Evolutionary conservation across 2,888 invertebrate species (phyloP).

Genomic region (Operophtera brumata): DNA sequence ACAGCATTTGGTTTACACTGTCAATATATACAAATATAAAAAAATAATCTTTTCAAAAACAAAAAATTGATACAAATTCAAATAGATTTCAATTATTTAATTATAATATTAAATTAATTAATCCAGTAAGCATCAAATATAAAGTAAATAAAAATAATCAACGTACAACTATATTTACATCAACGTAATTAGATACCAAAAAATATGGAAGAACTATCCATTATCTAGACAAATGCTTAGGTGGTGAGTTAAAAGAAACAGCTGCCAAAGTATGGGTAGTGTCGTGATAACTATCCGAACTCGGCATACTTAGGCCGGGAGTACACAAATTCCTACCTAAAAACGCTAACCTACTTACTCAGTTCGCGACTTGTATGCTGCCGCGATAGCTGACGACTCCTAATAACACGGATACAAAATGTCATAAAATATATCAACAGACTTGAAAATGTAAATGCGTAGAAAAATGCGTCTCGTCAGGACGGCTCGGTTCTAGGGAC

Average conservation of each 20-base stretch:
- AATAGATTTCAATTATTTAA: no score
- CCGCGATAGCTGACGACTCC: conserved; percentile 5
- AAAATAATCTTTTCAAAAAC: no score
- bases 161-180: conserved; percentile 1
- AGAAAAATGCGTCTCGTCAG: background rate
- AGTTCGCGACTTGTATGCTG: conserved; percentile 5
- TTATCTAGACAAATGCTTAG: no score
- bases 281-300: background rate
- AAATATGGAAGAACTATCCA: background rate
- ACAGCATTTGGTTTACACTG: no score
- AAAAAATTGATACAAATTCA: no score
- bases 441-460: background rate
- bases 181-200: background rate
- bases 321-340: background rate
- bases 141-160: no score
- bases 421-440: conserved; percentile 2
- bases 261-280: conserved; percentile 7
- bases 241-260: background rate
- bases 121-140: no score
- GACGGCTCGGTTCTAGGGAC: conserved; percentile 1
- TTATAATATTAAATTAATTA: no score
- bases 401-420: conserved; percentile 8
- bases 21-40: no score
- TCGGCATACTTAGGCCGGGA: conserved; percentile 8
- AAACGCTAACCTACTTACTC: background rate